Percentiles rank a stretch among this genome's conserved stretches.
These are phyloP conservation scores for Drosophila bocki DNA, from an alignment of 1,140 invertebrate genomes.

Conservation along the genomic window DNA sequence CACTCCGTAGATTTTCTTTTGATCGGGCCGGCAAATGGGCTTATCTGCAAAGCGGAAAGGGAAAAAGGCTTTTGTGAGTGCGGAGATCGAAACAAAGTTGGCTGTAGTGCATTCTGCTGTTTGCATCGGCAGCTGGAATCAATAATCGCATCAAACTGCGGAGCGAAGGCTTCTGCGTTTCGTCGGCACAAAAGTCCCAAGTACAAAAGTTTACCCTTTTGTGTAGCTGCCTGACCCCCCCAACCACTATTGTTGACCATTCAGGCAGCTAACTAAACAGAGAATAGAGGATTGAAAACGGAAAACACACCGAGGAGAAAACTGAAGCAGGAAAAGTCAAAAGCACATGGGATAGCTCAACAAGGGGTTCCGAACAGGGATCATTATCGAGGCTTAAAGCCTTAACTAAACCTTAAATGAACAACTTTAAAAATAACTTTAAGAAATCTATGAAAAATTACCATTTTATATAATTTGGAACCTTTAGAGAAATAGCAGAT, in stretches of 20 bases:
- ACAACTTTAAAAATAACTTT: not conserved
- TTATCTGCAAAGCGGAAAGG: slow-evolving; percentile 88
- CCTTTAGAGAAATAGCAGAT: no score
- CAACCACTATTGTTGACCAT: slow-evolving; percentile 33
- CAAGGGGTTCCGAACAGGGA: not conserved
- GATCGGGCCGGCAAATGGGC: slow-evolving; percentile 92
- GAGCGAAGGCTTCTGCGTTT: slow-evolving; percentile 33
- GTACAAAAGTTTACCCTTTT: slow-evolving; percentile 66
- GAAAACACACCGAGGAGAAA: slow-evolving; percentile 12
- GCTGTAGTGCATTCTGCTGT: slow-evolving; percentile 76
- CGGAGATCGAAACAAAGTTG: slow-evolving; percentile 47
- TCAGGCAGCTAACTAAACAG: slow-evolving; percentile 68
- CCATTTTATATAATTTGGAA: no score
- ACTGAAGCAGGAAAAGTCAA: not conserved
- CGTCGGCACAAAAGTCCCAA: slow-evolving; percentile 51
- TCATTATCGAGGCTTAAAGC: not conserved
- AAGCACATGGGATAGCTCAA: slow-evolving; percentile 11
- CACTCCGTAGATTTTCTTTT: slow-evolving; percentile 93
- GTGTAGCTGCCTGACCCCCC: slow-evolving; percentile 2
- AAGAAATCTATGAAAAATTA: no score
- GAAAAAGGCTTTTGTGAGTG: slow-evolving; percentile 19
- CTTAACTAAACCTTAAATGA: not conserved
- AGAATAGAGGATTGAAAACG: slow-evolving; percentile 24
- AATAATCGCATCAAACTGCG: slow-evolving; percentile 69
- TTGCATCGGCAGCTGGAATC: slow-evolving; percentile 55